Evolutionary conservation across 2,797 vertebrate genomes (phyloP).

Genomic region (Poliocrania exsul): DNA sequence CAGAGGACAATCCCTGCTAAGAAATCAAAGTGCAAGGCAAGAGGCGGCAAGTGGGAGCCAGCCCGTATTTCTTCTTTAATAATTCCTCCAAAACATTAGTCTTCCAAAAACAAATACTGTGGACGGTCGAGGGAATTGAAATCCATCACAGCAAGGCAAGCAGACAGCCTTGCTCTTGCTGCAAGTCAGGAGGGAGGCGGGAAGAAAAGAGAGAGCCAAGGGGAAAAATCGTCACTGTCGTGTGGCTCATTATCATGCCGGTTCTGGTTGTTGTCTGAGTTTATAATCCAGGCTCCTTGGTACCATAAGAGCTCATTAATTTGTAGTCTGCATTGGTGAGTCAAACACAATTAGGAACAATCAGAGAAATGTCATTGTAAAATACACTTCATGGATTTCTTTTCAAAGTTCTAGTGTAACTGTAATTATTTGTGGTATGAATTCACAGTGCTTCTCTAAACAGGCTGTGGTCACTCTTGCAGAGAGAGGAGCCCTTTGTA

Average conservation of each 20-base stretch:
- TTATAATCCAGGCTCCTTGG: slow-evolving; percentile 5
- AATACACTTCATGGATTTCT: not conserved
- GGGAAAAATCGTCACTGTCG: not conserved
- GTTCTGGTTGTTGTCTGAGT: not conserved
- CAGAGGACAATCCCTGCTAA: not conserved
- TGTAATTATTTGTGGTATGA: not conserved
- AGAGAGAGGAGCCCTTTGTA: not conserved
- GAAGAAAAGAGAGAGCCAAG: not conserved
- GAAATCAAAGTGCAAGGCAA: slow-evolving; percentile 3
- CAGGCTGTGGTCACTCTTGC: not conserved
- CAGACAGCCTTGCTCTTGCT: not conserved
- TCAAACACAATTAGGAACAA: slow-evolving; percentile 44
- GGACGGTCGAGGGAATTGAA: slow-evolving; percentile 10
- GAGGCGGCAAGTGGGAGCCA: not conserved
- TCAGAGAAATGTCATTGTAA: slow-evolving; percentile 5
- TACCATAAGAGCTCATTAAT: slow-evolving; percentile 37
- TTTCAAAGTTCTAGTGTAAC: not conserved
- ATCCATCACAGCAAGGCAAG: slow-evolving; percentile 18
- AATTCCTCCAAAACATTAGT: slow-evolving; percentile 2
- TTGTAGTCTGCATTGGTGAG: slow-evolving; percentile 5
- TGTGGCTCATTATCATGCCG: slow-evolving; percentile 38
- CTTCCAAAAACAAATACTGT: slow-evolving; percentile 34
- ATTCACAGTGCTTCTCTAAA: not conserved
- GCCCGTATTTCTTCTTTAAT: not conserved
- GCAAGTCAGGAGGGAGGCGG: slow-evolving; percentile 36